Evolutionary conservation across 2,888 invertebrate species (phyloP).

Genomic region (Mycalesis mineus): DNA sequence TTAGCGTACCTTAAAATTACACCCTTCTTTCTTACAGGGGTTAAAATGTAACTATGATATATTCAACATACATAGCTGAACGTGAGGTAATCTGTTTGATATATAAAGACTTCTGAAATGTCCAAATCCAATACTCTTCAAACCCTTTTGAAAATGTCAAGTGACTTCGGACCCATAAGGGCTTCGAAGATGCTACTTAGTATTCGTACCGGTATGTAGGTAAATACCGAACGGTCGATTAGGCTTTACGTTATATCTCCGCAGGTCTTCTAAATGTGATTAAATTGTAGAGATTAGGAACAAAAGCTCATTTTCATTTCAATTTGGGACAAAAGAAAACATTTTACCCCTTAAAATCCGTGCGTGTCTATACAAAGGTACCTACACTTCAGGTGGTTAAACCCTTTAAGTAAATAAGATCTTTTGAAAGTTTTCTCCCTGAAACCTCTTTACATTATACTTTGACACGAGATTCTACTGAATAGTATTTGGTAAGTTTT

Average conservation of each 20-base stretch:
- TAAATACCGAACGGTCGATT: background rate
- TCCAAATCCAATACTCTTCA: background rate
- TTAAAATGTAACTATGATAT: too few species aligned
- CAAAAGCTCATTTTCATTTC: background rate
- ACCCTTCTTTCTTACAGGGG: too few species aligned
- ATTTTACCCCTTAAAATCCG: background rate
- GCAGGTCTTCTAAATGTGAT: background rate
- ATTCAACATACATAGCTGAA: too few species aligned
- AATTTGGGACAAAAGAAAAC: background rate
- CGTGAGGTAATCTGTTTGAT: too few species aligned
- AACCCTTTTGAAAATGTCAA: constrained; percentile 2
- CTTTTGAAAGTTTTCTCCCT: background rate
- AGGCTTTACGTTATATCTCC: background rate
- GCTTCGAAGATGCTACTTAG: background rate
- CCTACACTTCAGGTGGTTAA: background rate
- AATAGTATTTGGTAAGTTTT: too few species aligned
- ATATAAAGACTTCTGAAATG: background rate
- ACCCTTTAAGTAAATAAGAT: background rate
- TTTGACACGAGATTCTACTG: too few species aligned
- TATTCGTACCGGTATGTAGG: background rate
- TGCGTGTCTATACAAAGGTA: background rate
- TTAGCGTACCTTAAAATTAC: too few species aligned
- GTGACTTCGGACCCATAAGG: background rate
- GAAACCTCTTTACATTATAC: background rate
- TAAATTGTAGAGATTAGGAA: background rate